Evolutionary conservation across 1,140 invertebrate genomes (phyloP).

Genomic region (Thalassaphorura encarpata): DNA sequence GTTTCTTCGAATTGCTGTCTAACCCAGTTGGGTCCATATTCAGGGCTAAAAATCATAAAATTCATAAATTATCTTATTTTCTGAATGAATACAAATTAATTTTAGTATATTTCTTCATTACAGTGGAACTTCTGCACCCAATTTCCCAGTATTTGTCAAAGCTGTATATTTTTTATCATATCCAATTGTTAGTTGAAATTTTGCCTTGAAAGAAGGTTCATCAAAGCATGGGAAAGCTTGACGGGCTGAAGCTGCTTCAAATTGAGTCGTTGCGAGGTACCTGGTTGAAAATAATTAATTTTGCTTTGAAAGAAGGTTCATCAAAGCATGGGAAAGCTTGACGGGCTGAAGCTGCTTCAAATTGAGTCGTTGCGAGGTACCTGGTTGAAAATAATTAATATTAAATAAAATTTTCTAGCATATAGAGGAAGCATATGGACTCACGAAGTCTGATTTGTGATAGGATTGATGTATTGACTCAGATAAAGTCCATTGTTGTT

Average conservation of each 20-base stretch:
- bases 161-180: neutral
- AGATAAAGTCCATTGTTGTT: slow-evolving; percentile 18
- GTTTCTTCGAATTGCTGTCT: slow-evolving; percentile 7
- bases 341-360: slow-evolving; percentile 47
- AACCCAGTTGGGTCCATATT: neutral
- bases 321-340: slow-evolving; percentile 50
- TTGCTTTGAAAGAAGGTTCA: slow-evolving; percentile 35
- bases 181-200: neutral
- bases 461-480: slow-evolving; percentile 14
- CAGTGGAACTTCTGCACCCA: neutral
- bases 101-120: neutral
- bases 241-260: neutral
- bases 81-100: neutral
- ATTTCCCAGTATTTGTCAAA: neutral
- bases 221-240: neutral
- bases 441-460: neutral
- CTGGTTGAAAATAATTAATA: slow-evolving; percentile 14
- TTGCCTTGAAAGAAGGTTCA: neutral
- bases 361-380: slow-evolving; percentile 39
- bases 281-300: no score
- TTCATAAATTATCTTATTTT: neutral
- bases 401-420: neutral
- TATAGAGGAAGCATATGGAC: no score
- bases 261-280: no score
- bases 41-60: neutral